These are phyloP conservation scores for Cliona cf. orientalis DNA, from an alignment of 37 sponge, comb jelly and placozoan species.

Conservation along the genomic window DNA sequence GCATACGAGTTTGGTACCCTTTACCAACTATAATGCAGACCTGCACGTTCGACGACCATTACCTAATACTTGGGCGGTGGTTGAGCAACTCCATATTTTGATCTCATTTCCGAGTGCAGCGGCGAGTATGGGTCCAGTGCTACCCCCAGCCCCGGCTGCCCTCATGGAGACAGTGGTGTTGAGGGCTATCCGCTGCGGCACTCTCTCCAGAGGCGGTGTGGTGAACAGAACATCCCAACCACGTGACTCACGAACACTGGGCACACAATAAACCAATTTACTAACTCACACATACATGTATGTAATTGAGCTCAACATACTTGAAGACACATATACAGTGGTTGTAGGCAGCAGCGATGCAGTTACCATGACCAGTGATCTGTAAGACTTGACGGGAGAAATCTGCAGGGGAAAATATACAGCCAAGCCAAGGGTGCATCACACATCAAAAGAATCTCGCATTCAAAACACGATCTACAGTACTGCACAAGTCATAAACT, in stretches of 20 bases:
- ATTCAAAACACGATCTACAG: too few relatives aligned
- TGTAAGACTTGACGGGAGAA: constrained; percentile 51
- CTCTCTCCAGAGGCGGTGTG: constrained; percentile 71
- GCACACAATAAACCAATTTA: neutral
- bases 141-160: constrained; percentile 42
- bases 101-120: constrained; percentile 76
- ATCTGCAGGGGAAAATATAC: constrained; percentile 13
- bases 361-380: constrained; percentile 85
- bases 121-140: constrained; percentile 62
- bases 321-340: constrained; percentile 84
- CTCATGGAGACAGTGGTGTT: constrained; percentile 57
- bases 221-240: constrained; percentile 91
- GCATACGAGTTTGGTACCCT: too few relatives aligned
- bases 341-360: constrained; percentile 82
- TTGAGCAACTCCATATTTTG: constrained; percentile 76
- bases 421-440: neutral
- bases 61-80: constrained; percentile 24
- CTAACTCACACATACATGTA: neutral
- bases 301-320: constrained; percentile 47
- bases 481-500: too few relatives aligned
- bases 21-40: too few relatives aligned
- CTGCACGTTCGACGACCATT: too few relatives aligned
- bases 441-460: too few relatives aligned
- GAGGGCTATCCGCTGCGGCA: constrained; percentile 82
- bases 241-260: constrained; percentile 68